These are phyloP conservation scores for Candoia aspera DNA, from an alignment of 2,113 vertebrate species.

Conservation along the genomic window DNA sequence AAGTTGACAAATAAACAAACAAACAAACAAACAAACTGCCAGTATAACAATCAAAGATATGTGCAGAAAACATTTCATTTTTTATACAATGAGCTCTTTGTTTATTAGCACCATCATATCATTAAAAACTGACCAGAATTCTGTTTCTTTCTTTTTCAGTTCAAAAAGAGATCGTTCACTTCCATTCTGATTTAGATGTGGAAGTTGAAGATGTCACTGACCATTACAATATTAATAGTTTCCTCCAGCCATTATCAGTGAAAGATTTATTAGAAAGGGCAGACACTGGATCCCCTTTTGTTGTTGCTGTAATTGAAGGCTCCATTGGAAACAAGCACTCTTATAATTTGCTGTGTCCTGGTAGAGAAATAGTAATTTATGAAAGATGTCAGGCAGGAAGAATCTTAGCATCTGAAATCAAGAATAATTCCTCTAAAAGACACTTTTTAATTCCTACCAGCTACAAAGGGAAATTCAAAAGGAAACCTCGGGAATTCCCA, in stretches of 20 bases:
- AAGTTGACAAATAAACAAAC: too few relatives aligned
- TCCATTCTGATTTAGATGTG: constrained; percentile 83
- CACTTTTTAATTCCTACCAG: constrained; percentile 83
- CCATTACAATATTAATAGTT: constrained; percentile 71
- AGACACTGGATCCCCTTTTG: constrained; percentile 77
- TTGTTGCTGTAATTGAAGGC: constrained; percentile 78
- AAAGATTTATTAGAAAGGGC: constrained; percentile 78
- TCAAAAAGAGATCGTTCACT: constrained; percentile 75
- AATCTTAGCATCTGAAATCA: constrained; percentile 82
- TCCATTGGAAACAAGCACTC: constrained; percentile 60
- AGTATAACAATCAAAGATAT: not conserved
- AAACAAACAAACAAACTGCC: not conserved
- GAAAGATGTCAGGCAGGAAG: constrained; percentile 73
- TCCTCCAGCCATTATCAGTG: constrained; percentile 78
- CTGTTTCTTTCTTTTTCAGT: constrained; percentile 69
- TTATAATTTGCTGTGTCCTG: constrained; percentile 61
- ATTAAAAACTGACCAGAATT: not conserved
- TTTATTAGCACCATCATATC: not conserved
- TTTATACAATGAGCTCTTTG: not conserved
- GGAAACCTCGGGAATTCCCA: constrained; percentile 80
- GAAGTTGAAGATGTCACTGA: constrained; percentile 86
- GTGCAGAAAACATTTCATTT: not conserved
- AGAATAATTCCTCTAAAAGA: constrained; percentile 74
- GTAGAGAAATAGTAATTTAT: constrained; percentile 78
- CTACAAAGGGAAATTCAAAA: constrained; percentile 85